Conservation (phyloP, 2,113 vertebrate species). For the Uropsilus gracilis region DNA sequence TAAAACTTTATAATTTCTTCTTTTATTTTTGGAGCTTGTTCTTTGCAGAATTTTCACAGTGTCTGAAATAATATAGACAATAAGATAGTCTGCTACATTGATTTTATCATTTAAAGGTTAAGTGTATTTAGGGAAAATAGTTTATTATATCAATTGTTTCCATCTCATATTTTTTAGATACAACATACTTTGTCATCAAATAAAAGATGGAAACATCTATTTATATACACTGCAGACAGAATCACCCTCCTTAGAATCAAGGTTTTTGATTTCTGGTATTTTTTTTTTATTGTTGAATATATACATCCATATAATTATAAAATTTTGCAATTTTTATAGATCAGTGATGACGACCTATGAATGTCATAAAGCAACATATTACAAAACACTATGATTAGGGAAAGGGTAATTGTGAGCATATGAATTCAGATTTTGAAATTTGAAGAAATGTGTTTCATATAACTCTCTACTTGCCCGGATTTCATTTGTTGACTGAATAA, state of each 20-base stretch:
- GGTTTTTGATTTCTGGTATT: neutral
- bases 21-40: neutral
- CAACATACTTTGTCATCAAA: neutral
- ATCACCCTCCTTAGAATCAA: neutral
- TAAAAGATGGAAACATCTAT: conserved; percentile 25
- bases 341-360: neutral
- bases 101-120: conserved; percentile 30
- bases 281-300: neutral
- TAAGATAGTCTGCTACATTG: neutral
- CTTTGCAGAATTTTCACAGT: neutral
- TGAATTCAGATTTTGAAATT: conserved; percentile 46
- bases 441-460: conserved; percentile 40
- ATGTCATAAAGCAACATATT: conserved; percentile 49
- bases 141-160: neutral
- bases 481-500: neutral
- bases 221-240: neutral
- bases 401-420: conserved; percentile 51
- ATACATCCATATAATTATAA: conserved; percentile 34
- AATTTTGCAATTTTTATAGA: conserved; percentile 53
- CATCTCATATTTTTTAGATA: conserved; percentile 31
- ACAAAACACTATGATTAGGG: conserved; percentile 33
- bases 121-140: neutral
- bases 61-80: too few species aligned
- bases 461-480: neutral
- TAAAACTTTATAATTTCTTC: neutral